Conservation (phyloP, 2,113 vertebrate species). For the Syngnathoides biaculeatus region DNA sequence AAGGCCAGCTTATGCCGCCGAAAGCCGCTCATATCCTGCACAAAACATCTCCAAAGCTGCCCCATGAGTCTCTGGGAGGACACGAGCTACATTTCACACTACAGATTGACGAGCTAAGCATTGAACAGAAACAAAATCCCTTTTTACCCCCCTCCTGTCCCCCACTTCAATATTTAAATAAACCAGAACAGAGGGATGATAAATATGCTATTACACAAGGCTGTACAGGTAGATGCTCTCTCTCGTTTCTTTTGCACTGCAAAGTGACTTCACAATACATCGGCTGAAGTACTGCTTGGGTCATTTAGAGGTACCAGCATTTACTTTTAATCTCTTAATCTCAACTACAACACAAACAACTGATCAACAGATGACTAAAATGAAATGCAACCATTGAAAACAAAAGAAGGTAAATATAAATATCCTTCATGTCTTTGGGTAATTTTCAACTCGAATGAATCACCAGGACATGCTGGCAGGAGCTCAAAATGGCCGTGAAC, state of each 20-base stretch:
- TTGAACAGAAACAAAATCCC: constrained; percentile 64
- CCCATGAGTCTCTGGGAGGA: constrained; percentile 71
- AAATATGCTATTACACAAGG: constrained; percentile 69
- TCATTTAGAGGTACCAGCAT: constrained; percentile 85
- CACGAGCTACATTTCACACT: constrained; percentile 93
- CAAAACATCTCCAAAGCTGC: constrained; percentile 65
- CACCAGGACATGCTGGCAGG: constrained; percentile 51
- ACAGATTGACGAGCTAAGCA: constrained; percentile 67
- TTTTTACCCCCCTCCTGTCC: constrained; percentile 61
- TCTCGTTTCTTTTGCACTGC: constrained; percentile 59
- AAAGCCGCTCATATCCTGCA: constrained; percentile 81
- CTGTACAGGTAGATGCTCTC: constrained; percentile 72
- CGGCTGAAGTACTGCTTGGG: constrained; percentile 82
- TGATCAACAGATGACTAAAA: constrained; percentile 66
- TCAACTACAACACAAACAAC: constrained; percentile 58
- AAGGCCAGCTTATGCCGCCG: constrained; percentile 99
- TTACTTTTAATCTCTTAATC: constrained; percentile 67
- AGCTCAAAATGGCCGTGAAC: constrained; percentile 14
- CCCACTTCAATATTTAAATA: constrained; percentile 63
- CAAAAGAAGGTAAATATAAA: constrained; percentile 43
- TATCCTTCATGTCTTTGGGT: constrained; percentile 90
- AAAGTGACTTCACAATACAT: constrained; percentile 75
- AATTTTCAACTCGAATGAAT: constrained; percentile 72
- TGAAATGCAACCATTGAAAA: constrained; percentile 41
- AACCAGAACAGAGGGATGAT: constrained; percentile 82